Evolutionary conservation across 2,113 vertebrate genomes (phyloP), one percentile per base, ranked within the genome.

Genomic region (Sorex fumeus): DNA sequence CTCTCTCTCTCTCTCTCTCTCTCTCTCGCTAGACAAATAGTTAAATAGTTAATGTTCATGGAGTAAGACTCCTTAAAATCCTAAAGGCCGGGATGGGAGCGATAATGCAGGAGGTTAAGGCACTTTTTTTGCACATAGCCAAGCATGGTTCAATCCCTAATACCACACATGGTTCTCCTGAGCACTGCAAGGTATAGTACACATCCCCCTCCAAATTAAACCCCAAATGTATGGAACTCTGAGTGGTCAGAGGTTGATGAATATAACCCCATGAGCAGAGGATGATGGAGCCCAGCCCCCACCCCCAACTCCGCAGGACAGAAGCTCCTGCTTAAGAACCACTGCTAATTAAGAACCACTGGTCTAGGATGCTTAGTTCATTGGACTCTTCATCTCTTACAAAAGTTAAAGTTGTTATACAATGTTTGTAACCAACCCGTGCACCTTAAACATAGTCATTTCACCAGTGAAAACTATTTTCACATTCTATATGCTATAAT

Each of bases 401-500:
- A 23, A 6, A 60, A 60, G 57, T 71, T 15, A 47, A 28, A 7
- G 86, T 66, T 50, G 45, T n/a, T 86, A 32, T 81, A 21, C 27
- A 89, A 53, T 60, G 47, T 74, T 74, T 90, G 40, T 76, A 86
- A 45, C 11, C 53, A 84, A 47, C 60, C 28, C 53, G 16, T 47
- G 62, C 25, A 34, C 23, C 11, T 50, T 90, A 32, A 70, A 74
- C 23, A 74, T 6, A 80, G 69, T 90, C 18, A 32, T 78, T 89
- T 91, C 36, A 77, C 77, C 81, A 84, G 12, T 57, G 12, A 78
- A 94, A 87, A 25, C 71, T 57, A 82, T 78, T 87, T 91, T 34
- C 66, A 47, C 6, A 69, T 77, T 36, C 30, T 28, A 10, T 40
- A 28, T 11, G 25, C 34, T 82, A 30, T 95, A 66, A 95, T 94